phyloP scores from a whole-genome alignment of 2,888 invertebrate species.

The Eurois occulta region DNA sequence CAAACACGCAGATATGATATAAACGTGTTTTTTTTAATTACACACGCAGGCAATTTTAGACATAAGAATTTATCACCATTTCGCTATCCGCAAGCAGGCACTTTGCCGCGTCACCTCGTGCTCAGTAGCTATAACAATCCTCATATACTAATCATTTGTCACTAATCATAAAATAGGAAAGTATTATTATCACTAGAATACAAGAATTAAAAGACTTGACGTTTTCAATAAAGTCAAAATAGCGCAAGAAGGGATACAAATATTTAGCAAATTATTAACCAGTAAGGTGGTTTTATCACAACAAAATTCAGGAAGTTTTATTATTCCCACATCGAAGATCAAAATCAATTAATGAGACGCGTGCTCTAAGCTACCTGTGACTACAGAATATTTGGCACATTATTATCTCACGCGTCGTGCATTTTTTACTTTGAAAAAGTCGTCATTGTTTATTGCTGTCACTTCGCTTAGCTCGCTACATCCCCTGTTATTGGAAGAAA shows the following conservation, averaged over 20 bases:
- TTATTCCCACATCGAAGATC: conserved; percentile 24
- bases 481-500: conserved; percentile 13
- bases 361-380: conserved; percentile 77
- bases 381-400: conserved; percentile 89
- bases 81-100: conserved; percentile 31
- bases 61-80: conserved; percentile 56
- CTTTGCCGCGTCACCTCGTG: conserved; percentile 35
- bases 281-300: conserved; percentile 47
- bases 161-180: conserved; percentile 68
- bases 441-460: conserved; percentile 29
- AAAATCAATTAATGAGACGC: conserved; percentile 52
- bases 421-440: conserved; percentile 65
- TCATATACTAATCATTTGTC: conserved; percentile 47
- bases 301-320: conserved; percentile 49
- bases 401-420: conserved; percentile 71
- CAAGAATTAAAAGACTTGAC: conserved; percentile 63
- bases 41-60: conserved; percentile 34
- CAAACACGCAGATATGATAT: conserved; percentile 27
- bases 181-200: conserved; percentile 63
- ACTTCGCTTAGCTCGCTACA: conserved; percentile 20
- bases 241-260: conserved; percentile 37
- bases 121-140: conserved; percentile 32
- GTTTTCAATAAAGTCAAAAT: conserved; percentile 50
- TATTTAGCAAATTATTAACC: conserved; percentile 23
- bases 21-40: conserved; percentile 11